Evolutionary conservation across 64 coral and sea anemone species (phyloP), one percentile per base, ranked within the genome.

Genomic region (Porites australiensis): DNA sequence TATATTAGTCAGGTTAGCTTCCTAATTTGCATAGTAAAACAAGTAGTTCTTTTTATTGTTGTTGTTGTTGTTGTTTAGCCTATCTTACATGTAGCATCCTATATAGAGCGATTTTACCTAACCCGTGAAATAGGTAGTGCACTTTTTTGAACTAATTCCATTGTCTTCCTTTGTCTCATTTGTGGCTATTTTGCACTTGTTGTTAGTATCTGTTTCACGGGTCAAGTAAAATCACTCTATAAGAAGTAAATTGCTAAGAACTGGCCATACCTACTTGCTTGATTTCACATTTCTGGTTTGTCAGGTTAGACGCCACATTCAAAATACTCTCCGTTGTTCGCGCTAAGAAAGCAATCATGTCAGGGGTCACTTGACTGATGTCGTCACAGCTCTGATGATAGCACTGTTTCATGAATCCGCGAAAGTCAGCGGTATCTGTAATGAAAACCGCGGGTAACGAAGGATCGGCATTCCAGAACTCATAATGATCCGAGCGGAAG

Each of bases 321-420:
- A 85, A 79, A 14, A 92, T 21, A 9, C 51, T 60, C 52, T 85
- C 69, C 45, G 57, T 70, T 23, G 90, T 92, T 75, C 20, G 70
- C 9, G 50, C 79, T 68, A 92, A 45, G 58, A 85, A 92, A 16
- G 54, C 13, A 20, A 92, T 64, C 90, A 85, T 92, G 2, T 85
- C 79, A 7, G 79, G 79, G 2, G 79, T 92, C 47, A 92, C 90
- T 0, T 58, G 79, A 53, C 18, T 57, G 37, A 90, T 90, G 49
- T 76, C 59, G 81, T 95, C 93, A 77, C 93, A 95, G 5, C 16
- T 16, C 44, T 75, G 3, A 43, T 95, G 93, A 43, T 95, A 95
- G 23, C 93, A 95, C 11, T 43, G 58, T 8, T 19, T 54, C 93
- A 95, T 95, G 23, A 23, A 77, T 52, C 71, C 88, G 14, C 93